These are phyloP conservation scores for Tetragonula clypearis DNA, from an alignment of 1,140 invertebrate species.

Conservation along the genomic window DNA sequence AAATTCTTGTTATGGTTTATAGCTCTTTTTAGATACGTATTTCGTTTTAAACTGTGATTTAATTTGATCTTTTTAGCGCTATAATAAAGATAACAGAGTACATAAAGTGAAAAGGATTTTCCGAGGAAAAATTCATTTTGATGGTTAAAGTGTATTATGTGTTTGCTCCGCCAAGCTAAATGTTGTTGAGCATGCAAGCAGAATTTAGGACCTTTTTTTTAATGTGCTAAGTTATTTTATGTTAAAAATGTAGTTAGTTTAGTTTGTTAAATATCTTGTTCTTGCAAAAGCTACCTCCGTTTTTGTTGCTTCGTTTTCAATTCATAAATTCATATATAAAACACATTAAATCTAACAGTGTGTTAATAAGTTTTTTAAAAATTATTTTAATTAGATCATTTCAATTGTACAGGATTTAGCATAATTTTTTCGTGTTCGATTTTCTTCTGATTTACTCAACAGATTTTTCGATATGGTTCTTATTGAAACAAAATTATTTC, in stretches of 20 bases:
- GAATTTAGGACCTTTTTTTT: not conserved
- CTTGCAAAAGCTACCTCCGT: not conserved
- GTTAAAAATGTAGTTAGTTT: not conserved
- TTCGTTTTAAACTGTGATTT: not conserved
- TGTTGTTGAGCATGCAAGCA: not conserved
- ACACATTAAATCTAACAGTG: too few species aligned
- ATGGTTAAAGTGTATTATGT: not conserved
- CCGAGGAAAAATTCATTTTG: not conserved
- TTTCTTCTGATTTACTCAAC: not conserved
- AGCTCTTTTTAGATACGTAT: not conserved
- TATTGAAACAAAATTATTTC: not conserved
- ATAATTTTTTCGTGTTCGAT: not conserved
- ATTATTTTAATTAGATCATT: not conserved
- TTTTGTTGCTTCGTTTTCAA: too few species aligned
- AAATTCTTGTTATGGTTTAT: not conserved
- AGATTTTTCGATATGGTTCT: not conserved
- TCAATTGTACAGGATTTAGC: not conserved
- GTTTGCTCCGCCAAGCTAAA: not conserved
- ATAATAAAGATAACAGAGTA: not conserved
- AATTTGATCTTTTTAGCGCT: not conserved
- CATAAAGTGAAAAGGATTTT: not conserved
- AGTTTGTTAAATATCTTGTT: not conserved
- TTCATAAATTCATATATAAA: too few species aligned
- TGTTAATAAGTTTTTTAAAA: not conserved
- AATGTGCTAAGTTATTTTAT: not conserved